Evolutionary conservation across 1,140 invertebrate species (phyloP).

Genomic region (Antheraea pernyi): DNA sequence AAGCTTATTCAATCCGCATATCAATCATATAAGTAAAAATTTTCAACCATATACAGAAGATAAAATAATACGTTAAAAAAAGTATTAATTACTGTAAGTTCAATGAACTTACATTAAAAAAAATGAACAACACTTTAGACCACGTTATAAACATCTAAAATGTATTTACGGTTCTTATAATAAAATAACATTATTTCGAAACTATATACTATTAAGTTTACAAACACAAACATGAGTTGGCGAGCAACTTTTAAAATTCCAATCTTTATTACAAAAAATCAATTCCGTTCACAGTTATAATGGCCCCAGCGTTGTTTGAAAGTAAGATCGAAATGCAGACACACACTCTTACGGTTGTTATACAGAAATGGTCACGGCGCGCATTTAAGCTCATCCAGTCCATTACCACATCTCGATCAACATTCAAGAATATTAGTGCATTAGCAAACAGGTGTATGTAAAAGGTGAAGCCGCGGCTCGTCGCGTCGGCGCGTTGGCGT

Average conservation of each 20-base stretch:
- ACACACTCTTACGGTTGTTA: background rate
- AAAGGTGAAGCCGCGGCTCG: background rate
- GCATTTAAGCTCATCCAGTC: background rate
- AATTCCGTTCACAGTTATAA: background rate
- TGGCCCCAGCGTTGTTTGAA: background rate
- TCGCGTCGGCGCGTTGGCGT: background rate
- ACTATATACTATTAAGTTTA: no score
- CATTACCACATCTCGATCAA: background rate
- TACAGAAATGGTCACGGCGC: background rate
- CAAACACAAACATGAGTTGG: no score
- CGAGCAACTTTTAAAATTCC: background rate
- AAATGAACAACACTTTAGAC: no score
- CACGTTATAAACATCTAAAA: no score
- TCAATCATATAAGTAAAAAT: no score
- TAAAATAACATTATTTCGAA: no score
- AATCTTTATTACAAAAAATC: background rate
- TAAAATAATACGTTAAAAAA: no score
- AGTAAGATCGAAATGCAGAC: slow-evolving; percentile 1
- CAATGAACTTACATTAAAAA: no score
- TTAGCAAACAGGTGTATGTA: slow-evolving; percentile 21
- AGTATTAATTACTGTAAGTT: no score
- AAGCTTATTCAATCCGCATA: no score
- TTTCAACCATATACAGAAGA: no score
- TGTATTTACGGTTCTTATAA: no score
- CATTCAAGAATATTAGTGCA: slow-evolving; percentile 10